Evolutionary conservation across 2,113 vertebrate species (phyloP).

Genomic region (Calonectris borealis): DNA sequence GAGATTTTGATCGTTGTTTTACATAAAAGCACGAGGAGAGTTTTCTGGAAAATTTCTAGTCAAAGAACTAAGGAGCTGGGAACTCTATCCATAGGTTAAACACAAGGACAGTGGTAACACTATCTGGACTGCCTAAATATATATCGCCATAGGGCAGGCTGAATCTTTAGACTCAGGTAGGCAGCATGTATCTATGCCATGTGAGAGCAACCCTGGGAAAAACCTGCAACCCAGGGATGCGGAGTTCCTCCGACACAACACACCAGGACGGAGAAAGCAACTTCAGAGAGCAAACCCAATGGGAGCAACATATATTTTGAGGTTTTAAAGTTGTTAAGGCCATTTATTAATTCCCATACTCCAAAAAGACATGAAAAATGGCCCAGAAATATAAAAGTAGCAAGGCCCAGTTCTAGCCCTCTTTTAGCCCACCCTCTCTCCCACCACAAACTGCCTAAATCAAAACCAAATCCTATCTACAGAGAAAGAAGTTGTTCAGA

Average conservation of each 20-base stretch:
- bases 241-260: neutral
- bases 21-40: neutral
- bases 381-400: neutral
- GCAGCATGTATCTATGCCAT: neutral
- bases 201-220: neutral
- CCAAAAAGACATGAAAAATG: neutral
- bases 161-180: neutral
- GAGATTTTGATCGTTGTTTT: neutral
- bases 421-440: neutral
- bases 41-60: neutral
- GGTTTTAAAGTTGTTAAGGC: neutral
- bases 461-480: neutral
- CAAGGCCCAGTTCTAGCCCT: neutral
- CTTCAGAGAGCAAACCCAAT: neutral
- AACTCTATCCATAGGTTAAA: neutral
- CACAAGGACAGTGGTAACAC: rapidly evolving
- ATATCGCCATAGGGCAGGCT: rapidly evolving
- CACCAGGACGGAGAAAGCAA: neutral
- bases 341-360: neutral
- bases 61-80: neutral
- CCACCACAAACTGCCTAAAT: neutral
- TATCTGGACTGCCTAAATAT: neutral
- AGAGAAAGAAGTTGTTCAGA: neutral
- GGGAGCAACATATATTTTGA: rapidly evolving
- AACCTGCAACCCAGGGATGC: neutral